Base-by-base conservation (phyloP, 1,140 invertebrate genomes). In the Nephila pilipes region DNA sequence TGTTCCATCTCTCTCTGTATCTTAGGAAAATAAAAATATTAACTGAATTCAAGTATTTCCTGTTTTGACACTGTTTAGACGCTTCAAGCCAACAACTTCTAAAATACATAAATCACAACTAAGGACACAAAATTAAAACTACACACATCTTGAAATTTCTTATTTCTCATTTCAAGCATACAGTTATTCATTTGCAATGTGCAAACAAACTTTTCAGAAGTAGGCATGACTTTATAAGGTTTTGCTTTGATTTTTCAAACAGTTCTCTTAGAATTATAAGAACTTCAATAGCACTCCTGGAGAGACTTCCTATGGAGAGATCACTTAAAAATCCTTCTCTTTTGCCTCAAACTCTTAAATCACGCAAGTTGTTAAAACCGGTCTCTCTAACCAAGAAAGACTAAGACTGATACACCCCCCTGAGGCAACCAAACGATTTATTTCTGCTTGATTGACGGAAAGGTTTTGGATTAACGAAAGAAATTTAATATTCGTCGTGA, bases 361-460 rank as follows among this genome's bases (percentile, higher is more conserved):
- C 58, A 38, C 22, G 58, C 20, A 38, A 87, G 29, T 87, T 87
- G 85, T 65, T 87, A 87, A 69, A 55, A 65, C 85, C 20, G 60
- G 25, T 60, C 83, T 25, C 55, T 58, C 25, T 29, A 85, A 85
- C 55, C 83, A n/a, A 16, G 69, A 55, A 79, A 32, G 63, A 89
- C 65, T 55, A 58, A 55, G 46, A 87, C 85, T 60, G 14, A 29
- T 65, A 87, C 60, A 38, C 10, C 87, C 87, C 46, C 87, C 46
- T 12, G 25, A 29, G 69, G 69, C 85, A 55, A 29, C 83, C 83
- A 85, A 85, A 63, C 85, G 85, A 79, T 75, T 89, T 75, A 79
- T 89, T 89, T 89, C 87, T 89, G 87, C 87, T 79, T 89, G 87
- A 89, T 89, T 89, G 87, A 75, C 69, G 87, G 65, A 89, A 89